Conservation (phyloP, 2,888 invertebrate genomes). For the Drosophila kanekoi region DNA sequence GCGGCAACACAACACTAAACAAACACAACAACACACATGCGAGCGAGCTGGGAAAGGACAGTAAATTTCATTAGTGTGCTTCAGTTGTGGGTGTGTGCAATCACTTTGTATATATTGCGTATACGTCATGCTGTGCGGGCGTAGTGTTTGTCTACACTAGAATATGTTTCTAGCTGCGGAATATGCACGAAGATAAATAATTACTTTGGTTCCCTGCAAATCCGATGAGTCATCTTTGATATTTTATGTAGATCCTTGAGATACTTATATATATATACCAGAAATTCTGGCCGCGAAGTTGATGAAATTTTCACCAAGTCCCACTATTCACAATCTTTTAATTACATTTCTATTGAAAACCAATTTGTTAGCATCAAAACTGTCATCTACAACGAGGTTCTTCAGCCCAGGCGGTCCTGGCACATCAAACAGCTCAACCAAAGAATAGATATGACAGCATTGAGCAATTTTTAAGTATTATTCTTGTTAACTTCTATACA, state of each 20-base stretch:
- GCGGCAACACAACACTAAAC: constrained; percentile 28
- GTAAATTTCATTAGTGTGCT: constrained; percentile 72
- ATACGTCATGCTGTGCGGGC: constrained; percentile 64
- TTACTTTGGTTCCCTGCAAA: constrained; percentile 15
- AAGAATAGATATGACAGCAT: too few relatives aligned
- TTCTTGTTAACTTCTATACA: too few relatives aligned
- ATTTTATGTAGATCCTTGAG: background rate
- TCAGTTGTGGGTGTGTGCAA: constrained; percentile 41
- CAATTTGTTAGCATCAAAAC: too few relatives aligned
- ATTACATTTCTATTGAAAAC: too few relatives aligned
- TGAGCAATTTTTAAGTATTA: too few relatives aligned
- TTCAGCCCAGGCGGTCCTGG: too few relatives aligned
- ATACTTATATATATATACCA: too few relatives aligned
- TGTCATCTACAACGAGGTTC: too few relatives aligned
- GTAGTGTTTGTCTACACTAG: constrained; percentile 28
- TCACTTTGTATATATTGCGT: constrained; percentile 68
- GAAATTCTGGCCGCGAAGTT: too few relatives aligned
- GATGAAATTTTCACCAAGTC: too few relatives aligned
- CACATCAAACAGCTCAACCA: too few relatives aligned
- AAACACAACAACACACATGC: constrained; percentile 31
- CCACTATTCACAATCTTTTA: too few relatives aligned
- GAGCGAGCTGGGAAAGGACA: constrained; percentile 34
- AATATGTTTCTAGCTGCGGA: constrained; percentile 3
- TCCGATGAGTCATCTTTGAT: constrained; percentile 40
- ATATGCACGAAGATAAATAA: constrained; percentile 7